Percentiles rank a stretch among this genome's conserved stretches.
Conservation (phyloP, 2,797 vertebrate species). For the Gallinago solitaria region DNA sequence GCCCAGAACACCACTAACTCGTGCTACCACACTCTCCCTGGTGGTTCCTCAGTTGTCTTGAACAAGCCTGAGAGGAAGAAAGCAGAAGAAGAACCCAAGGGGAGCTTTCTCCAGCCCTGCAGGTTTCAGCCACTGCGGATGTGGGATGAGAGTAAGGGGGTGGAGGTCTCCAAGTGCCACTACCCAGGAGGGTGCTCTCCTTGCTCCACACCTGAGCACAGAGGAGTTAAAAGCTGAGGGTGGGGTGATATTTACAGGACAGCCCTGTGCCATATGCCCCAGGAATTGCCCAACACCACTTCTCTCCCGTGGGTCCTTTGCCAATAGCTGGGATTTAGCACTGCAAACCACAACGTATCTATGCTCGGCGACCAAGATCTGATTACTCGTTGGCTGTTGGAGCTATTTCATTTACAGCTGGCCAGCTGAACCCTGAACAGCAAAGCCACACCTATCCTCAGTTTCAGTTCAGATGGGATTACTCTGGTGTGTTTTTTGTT, state of each 20-base stretch:
- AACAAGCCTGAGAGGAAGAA: not conserved
- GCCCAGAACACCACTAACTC: not conserved
- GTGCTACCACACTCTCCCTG: not conserved
- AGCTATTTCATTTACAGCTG: not conserved
- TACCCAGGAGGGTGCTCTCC: not conserved
- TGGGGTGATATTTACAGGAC: not conserved
- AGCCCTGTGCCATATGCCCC: fast-evolving
- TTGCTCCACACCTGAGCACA: not conserved
- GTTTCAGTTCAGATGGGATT: not conserved
- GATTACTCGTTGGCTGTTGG: not conserved
- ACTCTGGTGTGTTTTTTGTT: not conserved
- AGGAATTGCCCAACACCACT: not conserved
- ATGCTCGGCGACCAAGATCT: not conserved
- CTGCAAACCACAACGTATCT: not conserved
- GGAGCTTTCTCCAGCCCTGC: not conserved
- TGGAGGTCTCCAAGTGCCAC: not conserved
- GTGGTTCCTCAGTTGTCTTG: not conserved
- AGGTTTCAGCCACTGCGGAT: not conserved
- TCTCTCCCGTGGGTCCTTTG: not conserved
- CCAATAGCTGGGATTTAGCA: not conserved
- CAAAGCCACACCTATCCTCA: not conserved
- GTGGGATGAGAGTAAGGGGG: not conserved
- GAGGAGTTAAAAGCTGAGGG: not conserved
- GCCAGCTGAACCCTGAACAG: not conserved
- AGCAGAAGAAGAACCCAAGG: not conserved